Conservation (phyloP, 2,113 vertebrate genomes). For the Indicator indicator region DNA sequence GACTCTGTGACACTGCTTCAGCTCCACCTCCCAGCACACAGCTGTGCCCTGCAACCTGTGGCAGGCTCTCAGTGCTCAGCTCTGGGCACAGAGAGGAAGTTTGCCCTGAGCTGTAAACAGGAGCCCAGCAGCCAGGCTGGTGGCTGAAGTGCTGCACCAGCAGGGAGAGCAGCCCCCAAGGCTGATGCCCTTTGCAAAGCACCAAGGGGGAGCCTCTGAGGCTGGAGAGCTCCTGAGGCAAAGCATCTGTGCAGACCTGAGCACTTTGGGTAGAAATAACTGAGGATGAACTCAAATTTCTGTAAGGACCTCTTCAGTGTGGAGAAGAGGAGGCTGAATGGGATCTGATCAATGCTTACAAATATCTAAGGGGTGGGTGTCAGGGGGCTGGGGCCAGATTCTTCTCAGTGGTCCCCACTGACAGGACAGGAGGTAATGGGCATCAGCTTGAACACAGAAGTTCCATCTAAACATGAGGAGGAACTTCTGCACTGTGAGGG, state of each 20-base stretch:
- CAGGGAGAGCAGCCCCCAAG: slow-evolving; percentile 24
- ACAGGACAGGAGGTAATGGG: too few relatives aligned
- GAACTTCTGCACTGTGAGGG: too few relatives aligned
- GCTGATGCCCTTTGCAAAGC: not conserved
- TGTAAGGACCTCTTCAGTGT: not conserved
- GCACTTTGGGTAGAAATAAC: not conserved
- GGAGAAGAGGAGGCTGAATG: too few relatives aligned
- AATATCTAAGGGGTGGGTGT: too few relatives aligned
- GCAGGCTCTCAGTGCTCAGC: not conserved
- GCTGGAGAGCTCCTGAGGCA: not conserved
- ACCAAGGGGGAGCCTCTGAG: not conserved
- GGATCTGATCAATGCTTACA: too few relatives aligned
- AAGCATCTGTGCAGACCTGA: not conserved
- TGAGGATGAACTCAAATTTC: not conserved
- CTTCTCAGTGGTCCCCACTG: too few relatives aligned
- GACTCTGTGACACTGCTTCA: not conserved
- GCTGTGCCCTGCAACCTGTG: not conserved
- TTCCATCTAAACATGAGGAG: too few relatives aligned
- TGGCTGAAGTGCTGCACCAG: not conserved
- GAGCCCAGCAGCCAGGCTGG: not conserved
- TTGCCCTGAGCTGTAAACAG: slow-evolving; percentile 43
- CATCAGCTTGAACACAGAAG: too few relatives aligned
- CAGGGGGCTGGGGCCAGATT: too few relatives aligned
- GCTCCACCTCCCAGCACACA: slow-evolving; percentile 15
- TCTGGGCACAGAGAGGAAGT: slow-evolving; percentile 15